phyloP scores from a whole-genome alignment of 1,140 invertebrate genomes.

The Cydia pomonella region DNA sequence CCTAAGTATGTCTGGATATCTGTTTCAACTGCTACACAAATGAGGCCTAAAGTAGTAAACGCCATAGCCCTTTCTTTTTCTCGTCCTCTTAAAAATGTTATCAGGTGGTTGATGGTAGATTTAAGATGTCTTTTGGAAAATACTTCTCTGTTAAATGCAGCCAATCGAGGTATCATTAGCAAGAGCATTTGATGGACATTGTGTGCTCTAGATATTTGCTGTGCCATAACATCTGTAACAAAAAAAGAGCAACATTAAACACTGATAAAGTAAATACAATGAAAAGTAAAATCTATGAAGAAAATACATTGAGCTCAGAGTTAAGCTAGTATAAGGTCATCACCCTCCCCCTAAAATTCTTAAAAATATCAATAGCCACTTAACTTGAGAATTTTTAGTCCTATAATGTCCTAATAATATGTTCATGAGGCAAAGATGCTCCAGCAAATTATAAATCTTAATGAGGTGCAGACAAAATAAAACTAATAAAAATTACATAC shows the following conservation, averaged over 20 bases:
- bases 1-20: slow-evolving; percentile 90
- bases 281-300: neutral
- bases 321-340: too few species aligned
- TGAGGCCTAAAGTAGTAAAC: slow-evolving; percentile 94
- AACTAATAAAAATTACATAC: neutral
- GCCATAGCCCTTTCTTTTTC: slow-evolving; percentile 92
- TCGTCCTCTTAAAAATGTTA: slow-evolving; percentile 87
- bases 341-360: too few species aligned
- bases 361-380: too few species aligned
- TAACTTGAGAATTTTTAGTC: too few species aligned
- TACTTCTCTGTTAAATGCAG: slow-evolving; percentile 92
- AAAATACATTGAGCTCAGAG: too few species aligned
- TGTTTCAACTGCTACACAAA: slow-evolving; percentile 92
- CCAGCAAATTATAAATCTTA: neutral
- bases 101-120: slow-evolving; percentile 90
- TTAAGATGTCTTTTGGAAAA: slow-evolving; percentile 90
- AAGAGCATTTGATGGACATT: slow-evolving; percentile 95
- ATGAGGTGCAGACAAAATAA: slow-evolving; percentile 28
- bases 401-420: too few species aligned
- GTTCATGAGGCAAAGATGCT: neutral
- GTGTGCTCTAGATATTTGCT: slow-evolving; percentile 87
- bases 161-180: slow-evolving; percentile 93
- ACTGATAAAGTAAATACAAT: neutral
- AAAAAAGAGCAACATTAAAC: neutral
- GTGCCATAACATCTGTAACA: slow-evolving; percentile 86